Conservation (phyloP, 2,113 vertebrate species). For the Gymnorhina tibicen region DNA sequence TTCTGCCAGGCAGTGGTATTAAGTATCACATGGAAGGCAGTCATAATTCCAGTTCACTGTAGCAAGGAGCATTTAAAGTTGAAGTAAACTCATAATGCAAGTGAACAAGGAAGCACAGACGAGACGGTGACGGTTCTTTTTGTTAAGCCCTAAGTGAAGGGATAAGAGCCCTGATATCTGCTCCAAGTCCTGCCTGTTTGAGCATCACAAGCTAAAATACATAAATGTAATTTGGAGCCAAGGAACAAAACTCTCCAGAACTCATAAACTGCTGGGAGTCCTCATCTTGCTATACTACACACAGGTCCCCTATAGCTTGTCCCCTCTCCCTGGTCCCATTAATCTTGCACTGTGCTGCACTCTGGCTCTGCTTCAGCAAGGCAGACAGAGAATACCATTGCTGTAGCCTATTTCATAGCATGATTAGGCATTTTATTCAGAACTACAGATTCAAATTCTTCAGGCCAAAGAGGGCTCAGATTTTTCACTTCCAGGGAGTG, state of each 20-base stretch:
- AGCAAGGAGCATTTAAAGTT: constrained; percentile 4
- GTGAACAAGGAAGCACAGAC: background rate
- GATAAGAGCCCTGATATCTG: background rate
- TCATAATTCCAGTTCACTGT: constrained; percentile 8
- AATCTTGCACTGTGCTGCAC: background rate
- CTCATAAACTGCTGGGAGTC: background rate
- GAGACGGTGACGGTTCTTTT: background rate
- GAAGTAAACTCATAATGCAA: background rate
- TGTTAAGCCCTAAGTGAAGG: background rate
- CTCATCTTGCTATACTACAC: background rate
- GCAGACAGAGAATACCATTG: background rate
- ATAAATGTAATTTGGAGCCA: background rate
- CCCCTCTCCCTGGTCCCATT: background rate
- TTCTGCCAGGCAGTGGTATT: constrained; percentile 1
- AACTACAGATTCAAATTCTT: background rate
- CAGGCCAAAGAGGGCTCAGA: background rate
- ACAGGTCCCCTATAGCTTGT: background rate
- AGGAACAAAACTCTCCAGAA: background rate
- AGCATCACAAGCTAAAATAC: background rate
- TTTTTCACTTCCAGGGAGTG: background rate
- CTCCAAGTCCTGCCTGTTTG: background rate
- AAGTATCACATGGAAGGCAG: background rate
- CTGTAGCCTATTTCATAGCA: background rate
- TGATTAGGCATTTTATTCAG: background rate
- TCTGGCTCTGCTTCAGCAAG: background rate